phyloP scores from a whole-genome alignment of 2,797 vertebrate species.

The Macroramphosus scolopax region DNA sequence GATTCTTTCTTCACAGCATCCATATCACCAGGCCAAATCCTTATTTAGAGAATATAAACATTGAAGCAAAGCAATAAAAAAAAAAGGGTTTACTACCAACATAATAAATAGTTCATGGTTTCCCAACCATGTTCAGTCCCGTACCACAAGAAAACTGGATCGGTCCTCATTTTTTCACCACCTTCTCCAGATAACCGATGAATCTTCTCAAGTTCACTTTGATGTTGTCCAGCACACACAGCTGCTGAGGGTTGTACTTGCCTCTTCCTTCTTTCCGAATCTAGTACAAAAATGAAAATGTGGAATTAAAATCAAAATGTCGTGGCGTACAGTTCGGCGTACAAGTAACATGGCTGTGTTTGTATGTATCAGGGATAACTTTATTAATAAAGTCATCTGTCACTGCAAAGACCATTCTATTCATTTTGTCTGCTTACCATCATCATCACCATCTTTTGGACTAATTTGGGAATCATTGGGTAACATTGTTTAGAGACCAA shows the following conservation, averaged over 20 bases:
- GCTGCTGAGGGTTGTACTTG: conserved; percentile 85
- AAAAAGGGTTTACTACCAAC: conserved; percentile 10
- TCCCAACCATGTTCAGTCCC: conserved; percentile 20
- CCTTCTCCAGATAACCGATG: conserved; percentile 88
- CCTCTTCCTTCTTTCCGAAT: conserved; percentile 91
- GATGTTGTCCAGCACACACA: conserved; percentile 94
- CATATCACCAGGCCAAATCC: conserved; percentile 23
- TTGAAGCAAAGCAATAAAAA: conserved; percentile 25
- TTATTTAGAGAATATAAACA: conserved; percentile 43
- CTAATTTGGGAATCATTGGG: too few species aligned
- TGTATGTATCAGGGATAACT: too few species aligned
- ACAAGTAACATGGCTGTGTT: too few species aligned
- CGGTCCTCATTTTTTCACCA: conserved; percentile 74
- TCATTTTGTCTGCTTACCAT: too few species aligned
- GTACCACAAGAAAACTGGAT: too few species aligned
- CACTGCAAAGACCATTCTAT: too few species aligned
- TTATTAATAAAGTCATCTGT: too few species aligned
- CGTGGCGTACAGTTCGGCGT: too few species aligned
- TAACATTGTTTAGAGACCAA: too few species aligned
- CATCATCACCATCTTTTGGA: too few species aligned
- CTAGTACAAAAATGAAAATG: conserved; percentile 70
- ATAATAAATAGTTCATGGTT: conserved; percentile 62
- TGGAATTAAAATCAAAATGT: too few species aligned
- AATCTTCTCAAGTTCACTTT: conserved; percentile 94
- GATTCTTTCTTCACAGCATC: conserved; percentile 16